phyloP scores from a whole-genome alignment of 2,113 vertebrate species.

The Delphinapterus leucas region DNA sequence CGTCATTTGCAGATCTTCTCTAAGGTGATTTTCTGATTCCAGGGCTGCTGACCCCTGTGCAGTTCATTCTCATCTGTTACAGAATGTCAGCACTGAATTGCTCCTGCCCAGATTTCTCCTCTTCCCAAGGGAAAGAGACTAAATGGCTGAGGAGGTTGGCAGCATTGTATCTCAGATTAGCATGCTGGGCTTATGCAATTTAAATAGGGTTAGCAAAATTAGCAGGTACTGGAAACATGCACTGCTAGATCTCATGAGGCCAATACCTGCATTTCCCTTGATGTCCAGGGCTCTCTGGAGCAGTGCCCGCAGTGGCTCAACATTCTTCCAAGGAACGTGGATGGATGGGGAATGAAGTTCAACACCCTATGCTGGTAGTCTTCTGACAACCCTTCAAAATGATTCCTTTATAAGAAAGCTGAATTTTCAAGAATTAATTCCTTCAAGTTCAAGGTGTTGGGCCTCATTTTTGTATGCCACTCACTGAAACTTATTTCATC shows the following conservation, averaged over 20 bases:
- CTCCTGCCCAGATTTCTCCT: not conserved
- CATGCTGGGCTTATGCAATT: not conserved
- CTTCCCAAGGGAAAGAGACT: constrained; percentile 1
- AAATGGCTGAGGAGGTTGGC: not conserved
- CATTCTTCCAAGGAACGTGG: not conserved
- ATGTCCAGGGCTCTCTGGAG: not conserved
- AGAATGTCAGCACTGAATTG: not conserved
- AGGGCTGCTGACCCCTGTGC: not conserved
- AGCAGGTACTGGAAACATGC: not conserved
- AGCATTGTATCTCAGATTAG: not conserved
- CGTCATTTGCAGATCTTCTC: not conserved
- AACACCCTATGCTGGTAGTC: not conserved
- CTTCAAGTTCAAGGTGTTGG: not conserved
- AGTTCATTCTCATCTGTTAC: not conserved
- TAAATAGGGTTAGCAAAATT: not conserved
- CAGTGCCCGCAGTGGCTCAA: not conserved
- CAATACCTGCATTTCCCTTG: not conserved
- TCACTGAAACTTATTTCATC: not conserved
- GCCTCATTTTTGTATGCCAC: not conserved
- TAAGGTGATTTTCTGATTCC: not conserved
- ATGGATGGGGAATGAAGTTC: not conserved
- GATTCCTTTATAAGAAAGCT: not conserved
- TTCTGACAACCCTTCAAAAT: not conserved
- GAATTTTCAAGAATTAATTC: not conserved
- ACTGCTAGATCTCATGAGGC: not conserved